Base-by-base conservation (phyloP, 2,888 invertebrate genomes). In the Petrophora chlorosata region DNA sequence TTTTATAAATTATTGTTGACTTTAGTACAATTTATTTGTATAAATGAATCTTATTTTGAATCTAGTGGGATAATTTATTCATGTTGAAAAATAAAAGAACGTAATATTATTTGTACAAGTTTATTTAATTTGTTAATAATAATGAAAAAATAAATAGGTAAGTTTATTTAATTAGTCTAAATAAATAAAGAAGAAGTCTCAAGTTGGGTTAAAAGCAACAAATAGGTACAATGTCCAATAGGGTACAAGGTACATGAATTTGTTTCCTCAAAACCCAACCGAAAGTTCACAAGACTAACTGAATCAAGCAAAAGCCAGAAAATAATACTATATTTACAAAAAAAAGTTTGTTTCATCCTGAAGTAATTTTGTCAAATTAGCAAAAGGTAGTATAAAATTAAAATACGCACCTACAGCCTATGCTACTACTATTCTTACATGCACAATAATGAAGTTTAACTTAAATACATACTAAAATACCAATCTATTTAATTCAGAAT, bases 121-220 rank as follows among this genome's bases (percentile, higher is more conserved):
- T 85, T 84, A 85, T 84, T 87, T 85, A 76, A 78, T 85, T 85
- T 80, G 77, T 80, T 80, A 74, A 73, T 79, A 70, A 67, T 64
- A 71, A 60, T 72, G 67, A 79, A 80, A 73, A 79, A 88, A 87
- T 85, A 88, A 89, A 88, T 88, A 87, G 70, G 42, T 50, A 70
- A 29, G 35, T 76, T 71, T 69, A 67, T 72, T 77, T 71, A 69
- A 71, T 72, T 78, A 76, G 66, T 73, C 79, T 81, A 84, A 84
- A 83, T 85, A 86, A 86, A 85, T 85, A 85, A 78, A 76, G 67
- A 65, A 70, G 87, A 88, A 89, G 82, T 90, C 90, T 90, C 90
- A 90, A 90, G 90, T 90, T 90, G 90, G 86, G 89, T 90, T 90
- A 73, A 73, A 82, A 79, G 82, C 87, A 90, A 87, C 77, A 67